Conservation (phyloP, 2,797 vertebrate genomes). For the Hafferia zeledoni region DNA sequence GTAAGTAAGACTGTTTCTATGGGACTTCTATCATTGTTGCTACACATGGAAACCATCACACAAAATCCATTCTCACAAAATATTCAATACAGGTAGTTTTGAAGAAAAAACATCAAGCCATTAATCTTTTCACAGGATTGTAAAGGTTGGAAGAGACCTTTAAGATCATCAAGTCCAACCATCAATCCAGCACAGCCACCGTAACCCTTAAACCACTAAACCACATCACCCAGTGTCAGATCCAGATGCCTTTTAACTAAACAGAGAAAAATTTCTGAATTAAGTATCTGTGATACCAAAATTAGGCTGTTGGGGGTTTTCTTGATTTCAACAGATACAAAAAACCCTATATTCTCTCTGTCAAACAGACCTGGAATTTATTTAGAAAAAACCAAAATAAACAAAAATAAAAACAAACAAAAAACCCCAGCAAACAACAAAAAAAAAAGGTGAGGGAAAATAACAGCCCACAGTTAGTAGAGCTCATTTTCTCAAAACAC, state of each 20-base stretch:
- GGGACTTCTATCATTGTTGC: neutral
- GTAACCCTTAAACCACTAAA: neutral
- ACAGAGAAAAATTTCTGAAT: neutral
- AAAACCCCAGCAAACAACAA: neutral
- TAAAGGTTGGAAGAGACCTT: neutral
- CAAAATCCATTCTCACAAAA: neutral
- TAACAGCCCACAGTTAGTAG: neutral
- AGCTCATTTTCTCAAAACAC: neutral
- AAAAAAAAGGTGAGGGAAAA: rapidly evolving
- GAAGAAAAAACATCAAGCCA: neutral
- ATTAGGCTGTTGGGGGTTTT: neutral
- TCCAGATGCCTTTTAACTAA: neutral
- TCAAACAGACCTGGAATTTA: neutral
- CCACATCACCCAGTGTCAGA: neutral
- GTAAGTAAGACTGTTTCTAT: neutral
- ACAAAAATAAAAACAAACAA: neutral
- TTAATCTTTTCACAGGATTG: neutral
- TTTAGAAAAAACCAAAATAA: neutral
- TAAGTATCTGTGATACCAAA: neutral
- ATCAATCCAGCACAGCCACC: neutral
- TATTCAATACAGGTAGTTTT: neutral
- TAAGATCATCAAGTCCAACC: neutral
- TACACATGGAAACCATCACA: neutral
- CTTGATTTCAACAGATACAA: neutral
- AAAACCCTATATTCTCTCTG: neutral